phyloP scores from a whole-genome alignment of 2,888 invertebrate species.

The Xanthia icteritia region DNA sequence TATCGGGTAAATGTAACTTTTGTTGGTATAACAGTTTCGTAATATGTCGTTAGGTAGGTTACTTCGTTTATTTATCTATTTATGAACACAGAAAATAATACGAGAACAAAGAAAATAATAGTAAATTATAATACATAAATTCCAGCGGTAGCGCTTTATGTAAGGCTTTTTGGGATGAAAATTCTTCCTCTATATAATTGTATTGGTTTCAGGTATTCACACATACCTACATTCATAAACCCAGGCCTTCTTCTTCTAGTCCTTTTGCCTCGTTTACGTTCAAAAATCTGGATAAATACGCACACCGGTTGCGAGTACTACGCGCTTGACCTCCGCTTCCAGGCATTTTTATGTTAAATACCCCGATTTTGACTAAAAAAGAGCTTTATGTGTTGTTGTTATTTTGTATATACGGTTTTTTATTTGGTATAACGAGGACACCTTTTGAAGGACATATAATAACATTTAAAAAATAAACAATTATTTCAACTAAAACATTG shows the following conservation, averaged over 20 bases:
- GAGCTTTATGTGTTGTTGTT: neutral
- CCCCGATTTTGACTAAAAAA: neutral
- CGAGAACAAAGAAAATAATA: neutral
- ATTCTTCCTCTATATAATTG: neutral
- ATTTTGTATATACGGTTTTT: neutral
- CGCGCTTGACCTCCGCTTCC: too few species aligned
- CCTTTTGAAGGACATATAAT: neutral
- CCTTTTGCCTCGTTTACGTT: too few species aligned
- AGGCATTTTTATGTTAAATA: too few species aligned
- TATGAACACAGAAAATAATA: neutral
- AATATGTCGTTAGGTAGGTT: conserved; percentile 12
- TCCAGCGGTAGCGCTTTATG: neutral
- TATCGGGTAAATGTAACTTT: conserved; percentile 22
- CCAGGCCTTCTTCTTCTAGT: too few species aligned
- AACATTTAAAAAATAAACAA: too few species aligned
- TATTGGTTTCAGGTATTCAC: neutral
- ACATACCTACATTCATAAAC: neutral
- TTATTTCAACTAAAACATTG: too few species aligned
- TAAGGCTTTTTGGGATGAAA: neutral
- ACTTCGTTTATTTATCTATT: conserved; percentile 1
- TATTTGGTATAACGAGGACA: neutral
- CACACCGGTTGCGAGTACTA: too few species aligned
- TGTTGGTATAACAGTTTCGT: conserved; percentile 7
- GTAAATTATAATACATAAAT: neutral
- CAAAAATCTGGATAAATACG: too few species aligned